Evolutionary conservation across 2,888 invertebrate genomes (phyloP).

Genomic region (Cyrtodaria siliqua): DNA sequence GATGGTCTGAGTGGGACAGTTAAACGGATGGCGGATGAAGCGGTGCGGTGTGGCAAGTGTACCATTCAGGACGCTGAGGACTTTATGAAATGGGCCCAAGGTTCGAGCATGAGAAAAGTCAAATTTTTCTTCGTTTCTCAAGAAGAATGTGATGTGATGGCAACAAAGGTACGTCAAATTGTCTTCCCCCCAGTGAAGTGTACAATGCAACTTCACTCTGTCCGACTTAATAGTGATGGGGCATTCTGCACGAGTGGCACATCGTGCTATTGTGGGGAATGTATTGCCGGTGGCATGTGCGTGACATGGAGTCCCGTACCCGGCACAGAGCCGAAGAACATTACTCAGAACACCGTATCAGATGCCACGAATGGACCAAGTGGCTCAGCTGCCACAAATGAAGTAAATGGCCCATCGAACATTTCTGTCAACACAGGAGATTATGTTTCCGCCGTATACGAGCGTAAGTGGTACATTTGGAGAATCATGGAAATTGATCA

Average conservation of each 20-base stretch:
- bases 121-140: constrained; percentile 15
- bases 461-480: constrained; percentile 27
- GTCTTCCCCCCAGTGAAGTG: background rate
- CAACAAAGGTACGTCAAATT: background rate
- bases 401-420: background rate
- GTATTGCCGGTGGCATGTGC: constrained; percentile 2
- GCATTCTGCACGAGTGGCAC: background rate
- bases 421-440: background rate
- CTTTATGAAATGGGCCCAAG: constrained; percentile 11
- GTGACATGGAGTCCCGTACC: background rate
- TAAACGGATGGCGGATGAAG: constrained; percentile 47
- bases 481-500: constrained; percentile 13
- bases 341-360: too few species aligned
- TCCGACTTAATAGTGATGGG: background rate
- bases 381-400: background rate
- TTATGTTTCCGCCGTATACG: constrained; percentile 29
- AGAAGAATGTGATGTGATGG: constrained; percentile 11
- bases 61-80: constrained; percentile 20
- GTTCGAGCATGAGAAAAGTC: constrained; percentile 12
- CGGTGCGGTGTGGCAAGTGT: constrained; percentile 24
- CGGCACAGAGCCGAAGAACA: too few species aligned
- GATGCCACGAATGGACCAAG: background rate
- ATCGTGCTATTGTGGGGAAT: constrained; percentile 4
- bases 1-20: constrained; percentile 51
- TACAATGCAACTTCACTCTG: background rate